phyloP scores from a whole-genome alignment of 2,113 vertebrate species.

The Cynopterus brachyotis region DNA sequence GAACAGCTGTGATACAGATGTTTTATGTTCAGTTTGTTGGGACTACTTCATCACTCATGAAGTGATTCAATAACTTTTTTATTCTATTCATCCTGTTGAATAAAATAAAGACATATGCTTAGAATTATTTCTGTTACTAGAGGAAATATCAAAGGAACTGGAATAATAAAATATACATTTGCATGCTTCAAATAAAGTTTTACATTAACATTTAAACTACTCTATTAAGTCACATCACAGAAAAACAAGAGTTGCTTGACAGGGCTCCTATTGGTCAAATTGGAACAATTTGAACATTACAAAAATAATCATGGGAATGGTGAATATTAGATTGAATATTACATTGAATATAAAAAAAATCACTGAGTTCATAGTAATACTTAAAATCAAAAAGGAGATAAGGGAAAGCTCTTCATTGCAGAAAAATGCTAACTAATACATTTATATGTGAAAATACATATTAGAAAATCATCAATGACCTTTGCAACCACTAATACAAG shows the following conservation, averaged over 20 bases:
- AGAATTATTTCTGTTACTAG: slow-evolving; percentile 3
- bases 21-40: slow-evolving; percentile 33
- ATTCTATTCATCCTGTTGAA: neutral
- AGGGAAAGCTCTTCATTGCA: neutral
- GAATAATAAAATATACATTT: neutral
- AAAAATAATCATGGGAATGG: slow-evolving; percentile 11
- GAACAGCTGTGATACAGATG: neutral
- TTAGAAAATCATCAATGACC: slow-evolving; percentile 13
- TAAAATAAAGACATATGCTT: slow-evolving; percentile 22
- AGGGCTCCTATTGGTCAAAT: neutral
- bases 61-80: neutral
- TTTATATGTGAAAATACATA: neutral
- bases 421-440: slow-evolving; percentile 5
- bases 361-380: neutral
- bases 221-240: neutral
- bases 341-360: neutral
- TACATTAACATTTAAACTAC: slow-evolving; percentile 18
- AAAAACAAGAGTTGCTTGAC: neutral
- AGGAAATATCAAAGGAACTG: neutral
- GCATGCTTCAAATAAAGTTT: slow-evolving; percentile 8
- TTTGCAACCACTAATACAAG: neutral
- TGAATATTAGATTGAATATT: neutral
- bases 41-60: slow-evolving; percentile 35
- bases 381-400: neutral
- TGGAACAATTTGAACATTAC: neutral